Evolutionary conservation across 53 echinoderm and acorn worm genomes (phyloP).

Genomic region (Arbacia lixula): DNA sequence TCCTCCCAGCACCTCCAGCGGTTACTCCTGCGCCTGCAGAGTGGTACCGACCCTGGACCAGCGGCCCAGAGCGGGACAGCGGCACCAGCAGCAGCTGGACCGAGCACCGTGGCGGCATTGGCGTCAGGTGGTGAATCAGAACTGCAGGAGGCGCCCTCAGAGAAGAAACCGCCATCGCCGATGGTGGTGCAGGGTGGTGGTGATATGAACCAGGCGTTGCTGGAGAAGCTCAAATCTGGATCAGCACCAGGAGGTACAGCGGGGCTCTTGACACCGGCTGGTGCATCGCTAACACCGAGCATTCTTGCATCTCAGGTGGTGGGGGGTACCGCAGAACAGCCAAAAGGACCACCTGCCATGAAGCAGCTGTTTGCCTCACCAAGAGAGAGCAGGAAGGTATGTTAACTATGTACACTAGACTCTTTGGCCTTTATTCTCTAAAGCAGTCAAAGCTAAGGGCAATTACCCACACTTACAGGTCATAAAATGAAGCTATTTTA

Average conservation of each 20-base stretch:
- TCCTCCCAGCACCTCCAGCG: constrained; percentile 53
- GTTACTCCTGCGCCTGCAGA: constrained; percentile 36
- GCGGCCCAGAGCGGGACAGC: constrained; percentile 2
- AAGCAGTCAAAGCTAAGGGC: too few species aligned
- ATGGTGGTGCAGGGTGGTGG: too few species aligned
- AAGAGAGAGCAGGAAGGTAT: constrained; percentile 38
- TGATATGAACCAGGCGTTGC: constrained; percentile 50
- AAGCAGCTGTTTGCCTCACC: constrained; percentile 42
- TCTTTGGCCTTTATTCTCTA: too few species aligned
- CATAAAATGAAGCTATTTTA: too few species aligned
- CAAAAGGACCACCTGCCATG: constrained; percentile 45
- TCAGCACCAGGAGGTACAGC: neutral
- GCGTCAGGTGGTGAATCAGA: constrained; percentile 26
- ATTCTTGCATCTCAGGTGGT: neutral
- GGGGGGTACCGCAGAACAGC: neutral
- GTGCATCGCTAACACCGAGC: constrained; percentile 32
- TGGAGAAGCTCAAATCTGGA: constrained; percentile 34
- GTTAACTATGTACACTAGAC: neutral
- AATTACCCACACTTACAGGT: too few species aligned
- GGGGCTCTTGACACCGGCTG: constrained; percentile 20
- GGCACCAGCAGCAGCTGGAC: constrained; percentile 10
- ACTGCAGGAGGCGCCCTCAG: constrained; percentile 3
- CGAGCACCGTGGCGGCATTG: neutral
- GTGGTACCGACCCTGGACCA: constrained; percentile 19
- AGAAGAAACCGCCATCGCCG: constrained; percentile 22